A percentile compares a stretch with the other conserved stretches of the same genome.
Conservation (phyloP, 2,797 vertebrate genomes). For the Microctenopoma lineatum region DNA sequence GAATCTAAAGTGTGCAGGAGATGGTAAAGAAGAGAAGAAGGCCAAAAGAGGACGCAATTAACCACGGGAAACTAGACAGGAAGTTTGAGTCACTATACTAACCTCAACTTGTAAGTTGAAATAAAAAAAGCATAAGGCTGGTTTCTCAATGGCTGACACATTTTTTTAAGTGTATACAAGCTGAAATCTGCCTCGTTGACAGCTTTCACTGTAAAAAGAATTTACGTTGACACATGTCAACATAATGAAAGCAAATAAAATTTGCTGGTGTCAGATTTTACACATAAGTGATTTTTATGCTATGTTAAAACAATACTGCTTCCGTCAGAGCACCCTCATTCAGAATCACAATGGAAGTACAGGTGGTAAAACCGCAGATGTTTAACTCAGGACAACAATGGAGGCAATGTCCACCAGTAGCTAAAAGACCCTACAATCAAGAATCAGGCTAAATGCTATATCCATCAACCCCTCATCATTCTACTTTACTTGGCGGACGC, state of each 20-base stretch:
- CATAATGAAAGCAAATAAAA: constrained; percentile 2
- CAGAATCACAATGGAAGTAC: not conserved
- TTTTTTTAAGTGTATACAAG: constrained; percentile 39
- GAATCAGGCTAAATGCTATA: not conserved
- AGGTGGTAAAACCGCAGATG: not conserved
- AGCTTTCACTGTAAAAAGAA: constrained; percentile 33
- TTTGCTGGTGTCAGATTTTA: not conserved
- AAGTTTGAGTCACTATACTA: constrained; percentile 71
- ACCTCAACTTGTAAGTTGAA: constrained; percentile 54
- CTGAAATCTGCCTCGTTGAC: constrained; percentile 47
- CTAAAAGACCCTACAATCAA: not conserved
- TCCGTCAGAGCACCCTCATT: not conserved
- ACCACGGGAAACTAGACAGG: constrained; percentile 63
- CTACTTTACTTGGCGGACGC: too few species aligned
- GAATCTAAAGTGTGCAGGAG: constrained; percentile 15
- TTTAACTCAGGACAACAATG: not conserved
- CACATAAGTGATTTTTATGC: not conserved
- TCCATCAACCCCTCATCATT: not conserved
- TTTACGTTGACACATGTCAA: constrained; percentile 16
- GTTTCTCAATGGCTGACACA: constrained; percentile 54
- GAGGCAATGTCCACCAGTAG: constrained; percentile 10
- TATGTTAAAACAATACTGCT: not conserved
- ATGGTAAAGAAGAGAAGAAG: constrained; percentile 6
- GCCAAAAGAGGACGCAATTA: constrained; percentile 45
- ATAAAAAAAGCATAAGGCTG: constrained; percentile 33